Percentiles rank a stretch among this genome's conserved stretches.
Conservation (phyloP, 2,113 vertebrate genomes). For the Bos taurus region DNA sequence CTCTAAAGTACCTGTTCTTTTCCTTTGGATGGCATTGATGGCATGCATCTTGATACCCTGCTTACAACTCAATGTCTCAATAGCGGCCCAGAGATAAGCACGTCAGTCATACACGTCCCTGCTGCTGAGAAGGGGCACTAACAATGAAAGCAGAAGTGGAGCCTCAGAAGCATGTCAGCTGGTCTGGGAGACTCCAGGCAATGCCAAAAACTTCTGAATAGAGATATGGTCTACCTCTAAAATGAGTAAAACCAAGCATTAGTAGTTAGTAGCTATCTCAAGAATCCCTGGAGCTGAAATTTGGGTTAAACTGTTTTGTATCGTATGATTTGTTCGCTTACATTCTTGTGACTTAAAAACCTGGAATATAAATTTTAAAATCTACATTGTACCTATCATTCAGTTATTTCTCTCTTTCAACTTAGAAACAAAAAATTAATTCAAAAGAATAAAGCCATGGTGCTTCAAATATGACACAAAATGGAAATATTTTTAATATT, state of each 20-base stretch:
- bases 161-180: not conserved
- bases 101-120: rapidly evolving
- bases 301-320: not conserved
- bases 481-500: constrained; percentile 55
- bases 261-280: too few species aligned
- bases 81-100: not conserved
- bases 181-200: not conserved
- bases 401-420: not conserved
- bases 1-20: not conserved
- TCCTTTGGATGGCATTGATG: not conserved
- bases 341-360: not conserved
- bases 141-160: not conserved
- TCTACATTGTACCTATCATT: not conserved
- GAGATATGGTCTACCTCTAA: not conserved
- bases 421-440: not conserved
- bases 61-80: not conserved
- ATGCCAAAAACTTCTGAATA: not conserved
- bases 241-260: not conserved
- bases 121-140: too few species aligned
- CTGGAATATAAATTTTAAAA: not conserved
- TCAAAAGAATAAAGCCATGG: not conserved
- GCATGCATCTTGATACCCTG: not conserved
- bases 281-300: not conserved
- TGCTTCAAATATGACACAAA: not conserved
- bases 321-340: not conserved